Evolutionary conservation across 2,797 vertebrate species (phyloP).

Genomic region (Peromyscus attwateri): DNA sequence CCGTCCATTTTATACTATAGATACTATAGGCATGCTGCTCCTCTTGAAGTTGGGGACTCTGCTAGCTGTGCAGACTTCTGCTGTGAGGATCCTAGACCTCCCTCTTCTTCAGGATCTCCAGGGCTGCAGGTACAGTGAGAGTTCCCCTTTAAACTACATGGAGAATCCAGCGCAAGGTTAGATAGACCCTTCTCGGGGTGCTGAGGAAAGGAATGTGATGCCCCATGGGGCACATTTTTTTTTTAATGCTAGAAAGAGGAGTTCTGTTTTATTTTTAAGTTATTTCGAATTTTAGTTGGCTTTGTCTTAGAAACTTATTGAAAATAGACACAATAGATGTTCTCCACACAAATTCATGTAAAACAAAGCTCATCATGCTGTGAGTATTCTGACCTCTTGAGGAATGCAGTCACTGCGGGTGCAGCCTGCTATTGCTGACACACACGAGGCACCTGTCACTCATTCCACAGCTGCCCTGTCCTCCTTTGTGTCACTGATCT

Average conservation of each 20-base stretch:
- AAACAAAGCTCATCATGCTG: background rate
- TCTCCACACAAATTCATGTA: background rate
- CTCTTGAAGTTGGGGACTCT: background rate
- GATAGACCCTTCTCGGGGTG: background rate
- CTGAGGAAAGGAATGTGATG: background rate
- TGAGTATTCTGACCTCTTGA: background rate
- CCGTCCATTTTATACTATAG: background rate
- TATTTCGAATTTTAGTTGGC: background rate
- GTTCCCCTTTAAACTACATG: background rate
- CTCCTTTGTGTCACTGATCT: background rate
- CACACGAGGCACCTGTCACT: background rate
- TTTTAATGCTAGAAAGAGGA: background rate
- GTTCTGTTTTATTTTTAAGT: constrained; percentile 19
- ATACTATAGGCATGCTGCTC: background rate
- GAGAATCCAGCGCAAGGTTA: background rate
- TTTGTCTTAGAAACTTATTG: constrained; percentile 15
- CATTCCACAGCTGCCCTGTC: background rate
- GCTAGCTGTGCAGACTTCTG: background rate
- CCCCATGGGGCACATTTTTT: too few species aligned
- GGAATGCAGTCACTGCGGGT: background rate
- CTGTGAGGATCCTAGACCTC: background rate
- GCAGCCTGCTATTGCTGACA: background rate
- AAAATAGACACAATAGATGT: background rate
- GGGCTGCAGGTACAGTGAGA: background rate
- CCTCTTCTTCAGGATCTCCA: background rate